Conservation (phyloP, 1,140 invertebrate genomes). For the Nixonia krombeini region DNA sequence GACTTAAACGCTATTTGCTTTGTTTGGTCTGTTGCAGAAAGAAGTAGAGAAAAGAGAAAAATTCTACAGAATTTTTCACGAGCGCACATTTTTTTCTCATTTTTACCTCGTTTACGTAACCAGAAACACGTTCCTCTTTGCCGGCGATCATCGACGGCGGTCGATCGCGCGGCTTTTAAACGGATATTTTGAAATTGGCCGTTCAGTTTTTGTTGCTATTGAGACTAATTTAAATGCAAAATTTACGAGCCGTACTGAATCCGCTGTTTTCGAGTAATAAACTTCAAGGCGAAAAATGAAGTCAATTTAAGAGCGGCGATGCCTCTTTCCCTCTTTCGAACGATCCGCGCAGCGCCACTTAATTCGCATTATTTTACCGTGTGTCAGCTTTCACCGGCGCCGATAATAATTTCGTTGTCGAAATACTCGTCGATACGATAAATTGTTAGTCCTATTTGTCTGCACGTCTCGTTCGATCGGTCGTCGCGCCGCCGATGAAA, state of each 20-base stretch:
- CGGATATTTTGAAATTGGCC: slow-evolving; percentile 3
- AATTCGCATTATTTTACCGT: slow-evolving; percentile 29
- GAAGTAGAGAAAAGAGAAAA: too few relatives aligned
- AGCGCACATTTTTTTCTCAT: slow-evolving; percentile 24
- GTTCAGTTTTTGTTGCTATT: slow-evolving; percentile 9
- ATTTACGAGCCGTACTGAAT: slow-evolving; percentile 13
- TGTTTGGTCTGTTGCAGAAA: too few relatives aligned
- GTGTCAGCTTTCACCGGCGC: slow-evolving; percentile 36
- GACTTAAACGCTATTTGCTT: too few relatives aligned
- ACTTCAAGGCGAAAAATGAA: slow-evolving; percentile 16
- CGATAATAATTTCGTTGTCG: slow-evolving; percentile 39
- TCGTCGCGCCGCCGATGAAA: too few relatives aligned
- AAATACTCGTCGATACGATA: slow-evolving; percentile 31
- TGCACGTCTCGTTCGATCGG: slow-evolving; percentile 27
- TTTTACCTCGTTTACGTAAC: slow-evolving; percentile 21
- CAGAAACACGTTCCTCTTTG: too few relatives aligned
- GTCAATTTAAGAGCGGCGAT: slow-evolving; percentile 20
- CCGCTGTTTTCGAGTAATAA: slow-evolving; percentile 27
- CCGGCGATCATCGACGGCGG: neutral
- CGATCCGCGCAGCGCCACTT: slow-evolving; percentile 7
- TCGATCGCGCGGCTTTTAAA: neutral
- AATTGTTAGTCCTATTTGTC: slow-evolving; percentile 39
- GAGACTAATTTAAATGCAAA: slow-evolving; percentile 8
- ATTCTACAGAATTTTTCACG: too few relatives aligned
- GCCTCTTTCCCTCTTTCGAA: slow-evolving; percentile 7